phyloP scores from a whole-genome alignment of 2,113 vertebrate species.

The Gavialis gangeticus region DNA sequence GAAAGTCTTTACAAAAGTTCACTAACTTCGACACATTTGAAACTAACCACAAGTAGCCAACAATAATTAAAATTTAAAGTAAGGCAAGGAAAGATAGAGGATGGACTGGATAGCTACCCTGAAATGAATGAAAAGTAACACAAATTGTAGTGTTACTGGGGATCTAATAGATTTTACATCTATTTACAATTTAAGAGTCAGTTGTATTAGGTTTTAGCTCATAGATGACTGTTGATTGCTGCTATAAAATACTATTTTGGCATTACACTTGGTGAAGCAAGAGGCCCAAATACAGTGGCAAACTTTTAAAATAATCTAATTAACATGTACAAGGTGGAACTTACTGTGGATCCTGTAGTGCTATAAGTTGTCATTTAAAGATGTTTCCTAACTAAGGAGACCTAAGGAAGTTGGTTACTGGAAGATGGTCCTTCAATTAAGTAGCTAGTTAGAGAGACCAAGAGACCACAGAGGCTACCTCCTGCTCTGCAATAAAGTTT shows the following conservation, averaged over 20 bases:
- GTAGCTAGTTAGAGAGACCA: too few species aligned
- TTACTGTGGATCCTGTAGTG: not conserved
- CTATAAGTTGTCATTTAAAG: too few species aligned
- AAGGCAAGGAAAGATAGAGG: not conserved
- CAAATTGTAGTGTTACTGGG: accelerated
- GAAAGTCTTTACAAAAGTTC: not conserved
- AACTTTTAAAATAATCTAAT: conserved; percentile 5
- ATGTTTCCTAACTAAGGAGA: too few species aligned
- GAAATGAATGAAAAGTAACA: accelerated
- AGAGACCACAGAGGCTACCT: too few species aligned
- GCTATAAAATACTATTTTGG: not conserved
- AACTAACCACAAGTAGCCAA: accelerated
- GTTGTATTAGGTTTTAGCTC: not conserved
- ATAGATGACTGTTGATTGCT: not conserved
- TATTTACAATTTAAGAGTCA: not conserved
- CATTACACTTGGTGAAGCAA: not conserved
- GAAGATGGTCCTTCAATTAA: too few species aligned
- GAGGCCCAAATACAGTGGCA: not conserved
- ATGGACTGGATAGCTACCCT: not conserved
- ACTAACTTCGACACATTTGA: accelerated
- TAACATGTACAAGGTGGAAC: not conserved
- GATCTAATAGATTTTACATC: not conserved
- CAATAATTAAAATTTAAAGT: not conserved
- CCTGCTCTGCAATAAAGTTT: too few species aligned
- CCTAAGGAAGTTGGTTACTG: too few species aligned